phyloP scores from a whole-genome alignment of 2,113 vertebrate genomes.

The Leiothrix lutea region DNA sequence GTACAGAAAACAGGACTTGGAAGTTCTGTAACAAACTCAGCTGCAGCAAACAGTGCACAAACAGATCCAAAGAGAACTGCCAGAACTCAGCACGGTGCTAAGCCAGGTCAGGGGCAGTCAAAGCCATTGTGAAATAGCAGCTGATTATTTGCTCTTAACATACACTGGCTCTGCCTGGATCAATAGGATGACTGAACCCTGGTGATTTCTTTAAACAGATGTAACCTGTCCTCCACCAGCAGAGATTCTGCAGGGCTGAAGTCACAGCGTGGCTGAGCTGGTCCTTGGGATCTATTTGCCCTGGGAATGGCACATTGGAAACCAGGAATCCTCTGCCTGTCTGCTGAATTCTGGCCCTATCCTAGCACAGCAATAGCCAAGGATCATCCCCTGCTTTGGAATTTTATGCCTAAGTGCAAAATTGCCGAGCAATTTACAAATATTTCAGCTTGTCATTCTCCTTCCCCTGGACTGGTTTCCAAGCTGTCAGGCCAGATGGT shows the following conservation, averaged over 20 bases:
- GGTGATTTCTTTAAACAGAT: not conserved
- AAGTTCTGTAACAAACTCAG: not conserved
- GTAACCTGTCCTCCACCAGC: not conserved
- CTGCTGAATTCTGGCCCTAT: not conserved
- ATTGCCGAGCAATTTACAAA: conserved; percentile 49
- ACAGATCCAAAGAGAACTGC: not conserved
- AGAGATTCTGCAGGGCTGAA: not conserved
- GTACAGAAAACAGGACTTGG: not conserved
- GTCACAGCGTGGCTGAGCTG: not conserved
- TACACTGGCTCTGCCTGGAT: not conserved
- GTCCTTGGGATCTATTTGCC: not conserved
- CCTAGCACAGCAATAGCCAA: not conserved
- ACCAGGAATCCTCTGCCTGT: not conserved
- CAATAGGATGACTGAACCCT: not conserved
- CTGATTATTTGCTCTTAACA: not conserved
- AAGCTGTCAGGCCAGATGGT: conserved; percentile 68
- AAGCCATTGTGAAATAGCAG: not conserved
- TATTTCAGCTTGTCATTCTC: conserved; percentile 46
- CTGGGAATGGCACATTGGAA: not conserved
- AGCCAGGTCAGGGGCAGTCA: not conserved
- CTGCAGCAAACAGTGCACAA: not conserved
- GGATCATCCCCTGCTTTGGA: not conserved
- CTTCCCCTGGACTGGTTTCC: conserved; percentile 39
- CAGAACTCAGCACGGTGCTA: not conserved
- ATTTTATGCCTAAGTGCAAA: conserved; percentile 4